Evolutionary conservation across 2,888 invertebrate species (phyloP).

Genomic region (Osmoderma eremita): DNA sequence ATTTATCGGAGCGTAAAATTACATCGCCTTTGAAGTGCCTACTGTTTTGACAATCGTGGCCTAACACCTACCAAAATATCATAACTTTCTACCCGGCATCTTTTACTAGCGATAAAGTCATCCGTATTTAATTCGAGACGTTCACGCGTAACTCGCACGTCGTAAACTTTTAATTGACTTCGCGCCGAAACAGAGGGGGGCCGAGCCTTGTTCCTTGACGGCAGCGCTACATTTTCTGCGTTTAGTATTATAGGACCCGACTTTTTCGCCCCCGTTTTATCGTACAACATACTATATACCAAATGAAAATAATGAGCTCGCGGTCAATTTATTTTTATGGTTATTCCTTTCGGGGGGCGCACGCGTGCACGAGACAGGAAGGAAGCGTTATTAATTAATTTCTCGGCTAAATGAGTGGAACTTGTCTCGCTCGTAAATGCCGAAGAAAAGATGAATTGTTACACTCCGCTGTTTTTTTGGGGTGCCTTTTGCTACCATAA

Average conservation of each 20-base stretch:
- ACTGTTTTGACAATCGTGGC: no score
- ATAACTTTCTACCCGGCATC: not conserved
- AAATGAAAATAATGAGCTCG: conserved; percentile 23
- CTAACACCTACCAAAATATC: no score
- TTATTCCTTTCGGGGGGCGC: not conserved
- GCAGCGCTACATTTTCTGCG: not conserved
- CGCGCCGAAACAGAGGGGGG: not conserved
- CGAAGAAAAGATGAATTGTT: conserved; percentile 11
- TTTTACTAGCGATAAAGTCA: conserved; percentile 12
- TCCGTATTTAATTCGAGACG: conserved; percentile 10
- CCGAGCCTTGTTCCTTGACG: not conserved
- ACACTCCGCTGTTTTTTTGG: conserved; percentile 2
- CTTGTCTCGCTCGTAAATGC: not conserved
- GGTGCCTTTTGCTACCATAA: not conserved
- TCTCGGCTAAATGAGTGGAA: conserved; percentile 4
- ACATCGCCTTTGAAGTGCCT: no score
- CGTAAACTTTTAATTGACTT: conserved; percentile 25
- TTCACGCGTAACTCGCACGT: conserved; percentile 12
- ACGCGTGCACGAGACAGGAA: conserved; percentile 13
- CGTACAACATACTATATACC: not conserved
- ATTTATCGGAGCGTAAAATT: no score
- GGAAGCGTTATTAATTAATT: conserved; percentile 31
- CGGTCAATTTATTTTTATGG: conserved; percentile 34
- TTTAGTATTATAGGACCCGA: not conserved
- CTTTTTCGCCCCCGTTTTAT: conserved; percentile 9